phyloP scores from a whole-genome alignment of 2,888 invertebrate species.

The Lithophane semibrunnea region DNA sequence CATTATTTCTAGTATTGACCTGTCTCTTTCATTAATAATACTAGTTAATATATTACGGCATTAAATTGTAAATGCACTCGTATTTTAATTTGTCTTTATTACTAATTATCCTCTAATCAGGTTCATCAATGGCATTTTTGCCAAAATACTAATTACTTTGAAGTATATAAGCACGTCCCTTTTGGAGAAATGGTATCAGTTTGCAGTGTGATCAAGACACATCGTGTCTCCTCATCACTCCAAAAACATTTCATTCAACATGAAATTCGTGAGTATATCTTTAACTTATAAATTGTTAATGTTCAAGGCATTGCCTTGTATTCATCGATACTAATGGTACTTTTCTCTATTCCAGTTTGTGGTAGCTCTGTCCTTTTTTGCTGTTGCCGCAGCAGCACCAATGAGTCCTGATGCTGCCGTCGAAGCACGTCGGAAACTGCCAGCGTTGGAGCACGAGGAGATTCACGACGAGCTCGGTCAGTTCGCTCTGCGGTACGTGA shows the following conservation, averaged over 20 bases:
- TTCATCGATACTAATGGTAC: not conserved
- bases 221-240: conserved; percentile 10
- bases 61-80: not conserved
- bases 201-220: conserved; percentile 16
- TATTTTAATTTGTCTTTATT: not conserved
- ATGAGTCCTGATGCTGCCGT: conserved; percentile 45
- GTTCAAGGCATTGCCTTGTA: not conserved
- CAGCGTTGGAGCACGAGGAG: conserved; percentile 75
- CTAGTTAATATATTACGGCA: not conserved
- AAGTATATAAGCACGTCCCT: conserved; percentile 28
- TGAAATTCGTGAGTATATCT: conserved; percentile 69
- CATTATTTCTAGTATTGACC: not conserved
- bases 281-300: not conserved
- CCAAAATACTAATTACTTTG: conserved; percentile 11
- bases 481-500: conserved; percentile 78
- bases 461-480: conserved; percentile 77
- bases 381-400: conserved; percentile 69
- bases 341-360: conserved; percentile 67
- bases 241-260: conserved; percentile 54
- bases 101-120: conserved; percentile 12
- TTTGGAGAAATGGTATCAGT: conserved; percentile 41
- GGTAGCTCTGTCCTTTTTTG: conserved; percentile 67
- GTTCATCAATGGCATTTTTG: conserved; percentile 17
- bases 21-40: not conserved
- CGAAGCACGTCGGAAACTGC: conserved; percentile 67